A percentile compares a stretch with the other conserved stretches of the same genome.
Evolutionary conservation across 2,113 vertebrate species (phyloP).

Genomic region (Zosterops hypoxanthus): DNA sequence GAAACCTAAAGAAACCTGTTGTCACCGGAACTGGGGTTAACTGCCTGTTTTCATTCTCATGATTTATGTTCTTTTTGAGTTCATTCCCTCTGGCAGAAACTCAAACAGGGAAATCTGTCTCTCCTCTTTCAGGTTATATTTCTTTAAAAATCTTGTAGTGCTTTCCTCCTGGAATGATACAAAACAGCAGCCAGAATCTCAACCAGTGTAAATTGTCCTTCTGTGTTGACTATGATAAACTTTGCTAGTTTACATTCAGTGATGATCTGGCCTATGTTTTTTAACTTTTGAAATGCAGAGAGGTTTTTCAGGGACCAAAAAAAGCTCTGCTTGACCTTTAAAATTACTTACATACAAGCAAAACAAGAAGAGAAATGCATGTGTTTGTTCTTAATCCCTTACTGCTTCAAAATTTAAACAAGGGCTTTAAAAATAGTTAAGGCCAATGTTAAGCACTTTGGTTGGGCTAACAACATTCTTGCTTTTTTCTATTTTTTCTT

Average conservation of each 20-base stretch:
- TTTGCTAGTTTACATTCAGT: neutral
- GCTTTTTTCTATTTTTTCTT: neutral
- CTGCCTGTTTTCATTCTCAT: neutral
- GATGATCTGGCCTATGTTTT: neutral
- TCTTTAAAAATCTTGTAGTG: neutral
- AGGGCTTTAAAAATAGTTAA: constrained; percentile 54
- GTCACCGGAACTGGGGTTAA: neutral
- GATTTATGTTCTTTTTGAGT: constrained; percentile 5
- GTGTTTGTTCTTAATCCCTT: constrained; percentile 50
- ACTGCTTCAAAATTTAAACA: constrained; percentile 56
- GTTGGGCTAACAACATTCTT: neutral
- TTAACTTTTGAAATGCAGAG: neutral
- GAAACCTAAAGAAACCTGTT: neutral
- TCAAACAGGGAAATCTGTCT: neutral
- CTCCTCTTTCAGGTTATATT: constrained; percentile 17
- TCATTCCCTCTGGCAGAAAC: constrained; percentile 11
- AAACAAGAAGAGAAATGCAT: constrained; percentile 4
- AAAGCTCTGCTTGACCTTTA: constrained; percentile 29
- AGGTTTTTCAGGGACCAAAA: neutral
- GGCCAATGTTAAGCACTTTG: neutral
- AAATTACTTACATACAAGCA: neutral
- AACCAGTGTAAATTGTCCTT: constrained; percentile 1
- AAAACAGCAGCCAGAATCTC: neutral
- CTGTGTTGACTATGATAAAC: neutral
- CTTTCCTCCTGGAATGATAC: constrained; percentile 18